Percentiles rank a stretch among this genome's conserved stretches.
Evolutionary conservation across 2,113 vertebrate genomes (phyloP).

Genomic region (Manacus vitellinus): DNA sequence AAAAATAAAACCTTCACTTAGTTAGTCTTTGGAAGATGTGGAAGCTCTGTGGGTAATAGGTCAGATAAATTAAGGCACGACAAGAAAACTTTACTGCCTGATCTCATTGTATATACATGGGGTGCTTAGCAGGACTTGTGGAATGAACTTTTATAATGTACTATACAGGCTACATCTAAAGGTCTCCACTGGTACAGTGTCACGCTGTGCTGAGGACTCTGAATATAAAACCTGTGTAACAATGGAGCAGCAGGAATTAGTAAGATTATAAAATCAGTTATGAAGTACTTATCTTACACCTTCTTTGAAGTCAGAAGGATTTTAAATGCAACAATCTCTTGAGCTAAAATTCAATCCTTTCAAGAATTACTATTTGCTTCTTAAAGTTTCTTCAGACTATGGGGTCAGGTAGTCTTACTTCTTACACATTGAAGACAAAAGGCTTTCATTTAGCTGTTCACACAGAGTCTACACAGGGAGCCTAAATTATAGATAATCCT

Average conservation of each 20-base stretch:
- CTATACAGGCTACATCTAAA: not conserved
- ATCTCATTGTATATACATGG: not conserved
- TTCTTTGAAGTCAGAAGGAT: not conserved
- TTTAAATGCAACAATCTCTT: not conserved
- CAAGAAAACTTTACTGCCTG: not conserved
- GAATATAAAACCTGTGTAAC: not conserved
- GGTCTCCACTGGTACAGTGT: not conserved
- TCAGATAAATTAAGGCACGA: not conserved
- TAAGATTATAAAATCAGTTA: conserved; percentile 12
- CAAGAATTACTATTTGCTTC: not conserved
- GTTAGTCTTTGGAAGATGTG: not conserved
- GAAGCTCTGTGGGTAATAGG: not conserved
- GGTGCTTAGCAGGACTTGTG: not conserved
- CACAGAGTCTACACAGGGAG: not conserved
- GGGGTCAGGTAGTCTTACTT: not conserved
- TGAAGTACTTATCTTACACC: not conserved
- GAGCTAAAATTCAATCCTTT: not conserved
- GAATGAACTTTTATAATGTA: not conserved
- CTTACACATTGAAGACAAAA: not conserved
- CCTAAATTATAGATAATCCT: not conserved
- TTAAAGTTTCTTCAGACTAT: not conserved
- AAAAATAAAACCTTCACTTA: not conserved
- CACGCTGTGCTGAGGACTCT: not conserved
- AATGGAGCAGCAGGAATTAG: not conserved
- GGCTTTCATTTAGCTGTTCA: not conserved